These are phyloP conservation scores for Macrotis lagotis DNA, from an alignment of 2,113 vertebrate genomes.

Conservation along the genomic window DNA sequence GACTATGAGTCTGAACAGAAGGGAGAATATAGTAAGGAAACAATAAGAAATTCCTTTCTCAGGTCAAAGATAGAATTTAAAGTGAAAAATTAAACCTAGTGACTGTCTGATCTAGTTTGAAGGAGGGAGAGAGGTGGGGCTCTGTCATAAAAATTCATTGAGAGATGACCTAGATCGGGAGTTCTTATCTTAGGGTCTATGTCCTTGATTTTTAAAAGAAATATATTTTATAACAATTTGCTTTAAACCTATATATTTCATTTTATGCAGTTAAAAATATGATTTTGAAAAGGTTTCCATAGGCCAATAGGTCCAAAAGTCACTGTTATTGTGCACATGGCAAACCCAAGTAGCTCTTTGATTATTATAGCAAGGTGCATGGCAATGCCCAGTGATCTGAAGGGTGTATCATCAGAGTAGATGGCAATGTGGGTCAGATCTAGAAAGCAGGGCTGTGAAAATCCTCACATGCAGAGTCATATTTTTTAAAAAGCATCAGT, in stretches of 20 bases:
- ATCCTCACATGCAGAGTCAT: neutral
- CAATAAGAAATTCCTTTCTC: neutral
- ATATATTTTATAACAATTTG: too few species aligned
- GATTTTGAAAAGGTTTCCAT: too few species aligned
- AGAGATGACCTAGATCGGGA: neutral
- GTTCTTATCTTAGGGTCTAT: neutral
- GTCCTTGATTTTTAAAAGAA: too few species aligned
- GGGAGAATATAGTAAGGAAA: neutral
- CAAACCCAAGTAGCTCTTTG: too few species aligned
- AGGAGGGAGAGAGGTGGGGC: neutral
- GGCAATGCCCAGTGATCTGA: too few species aligned
- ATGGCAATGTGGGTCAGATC: too few species aligned
- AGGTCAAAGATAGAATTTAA: neutral
- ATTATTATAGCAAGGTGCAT: too few species aligned
- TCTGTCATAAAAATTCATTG: neutral
- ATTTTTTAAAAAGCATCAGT: neutral
- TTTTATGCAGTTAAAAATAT: too few species aligned
- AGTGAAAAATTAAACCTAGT: neutral
- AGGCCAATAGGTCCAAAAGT: too few species aligned
- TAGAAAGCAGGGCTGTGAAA: neutral
- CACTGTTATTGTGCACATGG: too few species aligned
- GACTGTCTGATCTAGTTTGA: neutral
- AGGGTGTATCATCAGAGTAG: too few species aligned
- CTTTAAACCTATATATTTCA: too few species aligned
- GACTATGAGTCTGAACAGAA: neutral